Evolutionary conservation across 2,888 invertebrate genomes (phyloP).

Genomic region (Liodrosophila aerea): DNA sequence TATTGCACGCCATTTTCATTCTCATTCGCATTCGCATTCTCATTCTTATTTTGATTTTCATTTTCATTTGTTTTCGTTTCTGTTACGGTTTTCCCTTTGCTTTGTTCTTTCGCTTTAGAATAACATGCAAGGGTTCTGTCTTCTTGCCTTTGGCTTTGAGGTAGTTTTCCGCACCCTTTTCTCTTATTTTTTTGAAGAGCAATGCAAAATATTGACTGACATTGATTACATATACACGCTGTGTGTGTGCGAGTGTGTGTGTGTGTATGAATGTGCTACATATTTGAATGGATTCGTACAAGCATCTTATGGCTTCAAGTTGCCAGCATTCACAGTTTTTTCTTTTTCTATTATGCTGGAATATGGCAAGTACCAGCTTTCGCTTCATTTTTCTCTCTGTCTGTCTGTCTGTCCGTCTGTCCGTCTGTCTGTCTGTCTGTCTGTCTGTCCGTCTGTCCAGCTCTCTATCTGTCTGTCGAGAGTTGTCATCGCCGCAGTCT

Average conservation of each 20-base stretch:
- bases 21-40: slow-evolving; percentile 46
- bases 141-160: slow-evolving; percentile 7
- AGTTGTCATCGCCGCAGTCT: slow-evolving; percentile 31
- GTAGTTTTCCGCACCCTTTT: slow-evolving; percentile 35
- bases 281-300: slow-evolving; percentile 32
- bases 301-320: slow-evolving; percentile 30
- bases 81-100: slow-evolving; percentile 24
- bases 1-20: slow-evolving; percentile 59
- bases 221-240: slow-evolving; percentile 55
- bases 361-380: slow-evolving; percentile 47
- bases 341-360: slow-evolving; percentile 62
- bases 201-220: slow-evolving; percentile 72
- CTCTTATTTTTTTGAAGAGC: slow-evolving; percentile 32
- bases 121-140: too few species aligned
- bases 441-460: too few species aligned
- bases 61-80: slow-evolving; percentile 37
- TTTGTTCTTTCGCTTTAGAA: not conserved
- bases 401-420: slow-evolving; percentile 8
- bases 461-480: slow-evolving; percentile 16
- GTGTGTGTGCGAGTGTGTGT: slow-evolving; percentile 3
- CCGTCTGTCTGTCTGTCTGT: slow-evolving; percentile 5
- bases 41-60: slow-evolving; percentile 26
- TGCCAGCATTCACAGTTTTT: slow-evolving; percentile 45
- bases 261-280: slow-evolving; percentile 10
- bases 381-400: not conserved